These are phyloP conservation scores for Synodontis membranacea DNA, from an alignment of 2,113 vertebrate genomes.

Conservation along the genomic window DNA sequence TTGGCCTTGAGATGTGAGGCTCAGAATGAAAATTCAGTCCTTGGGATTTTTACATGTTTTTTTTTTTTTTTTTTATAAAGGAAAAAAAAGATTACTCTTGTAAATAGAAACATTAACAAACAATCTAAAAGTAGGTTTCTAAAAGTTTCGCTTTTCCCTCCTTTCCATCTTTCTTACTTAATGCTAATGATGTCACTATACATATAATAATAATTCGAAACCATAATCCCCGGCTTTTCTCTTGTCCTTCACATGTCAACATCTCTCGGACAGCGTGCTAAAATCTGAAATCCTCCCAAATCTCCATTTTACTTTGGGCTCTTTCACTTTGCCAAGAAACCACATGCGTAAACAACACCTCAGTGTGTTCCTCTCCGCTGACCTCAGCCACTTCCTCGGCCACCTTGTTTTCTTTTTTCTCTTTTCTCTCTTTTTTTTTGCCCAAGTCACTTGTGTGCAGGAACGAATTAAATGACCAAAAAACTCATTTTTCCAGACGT, in stretches of 20 bases:
- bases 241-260: constrained; percentile 13
- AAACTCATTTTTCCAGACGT: background rate
- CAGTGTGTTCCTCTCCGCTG: constrained; percentile 52
- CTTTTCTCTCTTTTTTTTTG: constrained; percentile 30
- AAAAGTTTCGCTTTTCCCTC: background rate
- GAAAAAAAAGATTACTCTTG: background rate
- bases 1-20: background rate
- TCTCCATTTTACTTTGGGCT: constrained; percentile 13
- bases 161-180: background rate
- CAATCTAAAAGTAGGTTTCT: no score
- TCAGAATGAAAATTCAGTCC: background rate
- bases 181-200: background rate
- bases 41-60: background rate
- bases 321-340: constrained; percentile 26
- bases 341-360: constrained; percentile 69
- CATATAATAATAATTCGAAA: background rate
- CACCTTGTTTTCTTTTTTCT: no score
- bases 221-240: background rate
- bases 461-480: background rate
- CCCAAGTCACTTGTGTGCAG: background rate
- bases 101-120: background rate
- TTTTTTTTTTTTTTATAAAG: background rate
- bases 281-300: constrained; percentile 20
- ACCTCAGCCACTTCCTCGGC: constrained; percentile 35
- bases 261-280: background rate